A percentile compares a stretch with the other conserved stretches of the same genome.
These are phyloP conservation scores for Eonycteris spelaea DNA, from an alignment of 2,113 vertebrate species.

Conservation along the genomic window DNA sequence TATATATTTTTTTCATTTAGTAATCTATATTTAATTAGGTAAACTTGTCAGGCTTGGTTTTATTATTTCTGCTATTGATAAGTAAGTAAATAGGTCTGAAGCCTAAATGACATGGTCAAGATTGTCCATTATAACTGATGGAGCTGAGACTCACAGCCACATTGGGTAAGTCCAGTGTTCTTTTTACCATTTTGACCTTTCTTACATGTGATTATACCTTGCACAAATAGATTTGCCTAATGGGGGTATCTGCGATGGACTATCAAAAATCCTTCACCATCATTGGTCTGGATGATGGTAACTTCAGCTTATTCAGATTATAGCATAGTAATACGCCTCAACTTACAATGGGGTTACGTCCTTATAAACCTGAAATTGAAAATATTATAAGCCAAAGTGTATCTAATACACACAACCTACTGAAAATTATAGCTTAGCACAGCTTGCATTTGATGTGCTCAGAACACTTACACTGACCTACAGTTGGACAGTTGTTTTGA, in stretches of 20 bases:
- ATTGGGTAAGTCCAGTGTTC: not conserved
- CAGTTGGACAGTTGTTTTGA: no score
- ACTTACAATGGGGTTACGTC: no score
- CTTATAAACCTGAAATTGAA: no score
- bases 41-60: not conserved
- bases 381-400: no score
- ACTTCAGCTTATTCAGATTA: not conserved
- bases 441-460: no score
- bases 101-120: not conserved
- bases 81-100: not conserved
- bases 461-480: no score
- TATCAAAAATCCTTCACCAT: not conserved
- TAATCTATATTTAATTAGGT: not conserved
- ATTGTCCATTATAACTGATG: not conserved
- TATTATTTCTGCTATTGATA: not conserved
- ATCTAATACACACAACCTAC: no score
- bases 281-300: not conserved
- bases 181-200: not conserved
- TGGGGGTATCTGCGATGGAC: not conserved
- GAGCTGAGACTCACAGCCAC: not conserved
- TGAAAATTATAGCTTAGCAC: no score
- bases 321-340: not conserved
- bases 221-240: not conserved
- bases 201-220: not conserved
- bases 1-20: not conserved